Percentiles rank a stretch among this genome's conserved stretches.
Evolutionary conservation across 2,797 vertebrate species (phyloP).

Genomic region (Spinus olivaceus): DNA sequence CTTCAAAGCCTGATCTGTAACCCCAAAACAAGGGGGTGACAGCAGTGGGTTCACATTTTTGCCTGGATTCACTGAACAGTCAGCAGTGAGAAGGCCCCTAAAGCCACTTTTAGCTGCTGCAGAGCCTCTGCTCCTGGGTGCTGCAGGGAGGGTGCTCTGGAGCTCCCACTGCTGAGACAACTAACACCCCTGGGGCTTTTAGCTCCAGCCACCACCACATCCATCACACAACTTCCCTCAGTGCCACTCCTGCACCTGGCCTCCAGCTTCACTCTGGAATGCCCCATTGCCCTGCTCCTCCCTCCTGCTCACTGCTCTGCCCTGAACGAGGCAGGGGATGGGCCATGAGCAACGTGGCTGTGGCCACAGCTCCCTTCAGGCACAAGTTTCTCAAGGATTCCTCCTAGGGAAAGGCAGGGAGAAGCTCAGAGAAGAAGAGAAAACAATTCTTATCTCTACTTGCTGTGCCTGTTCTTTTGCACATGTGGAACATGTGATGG

Average conservation of each 20-base stretch:
- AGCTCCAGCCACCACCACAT: background rate
- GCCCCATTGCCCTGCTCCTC: background rate
- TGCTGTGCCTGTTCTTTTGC: no score
- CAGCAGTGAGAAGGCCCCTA: fast-evolving
- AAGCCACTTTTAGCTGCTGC: background rate
- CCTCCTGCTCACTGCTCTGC: background rate
- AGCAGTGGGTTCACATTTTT: background rate
- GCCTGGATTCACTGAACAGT: background rate
- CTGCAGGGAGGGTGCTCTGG: background rate
- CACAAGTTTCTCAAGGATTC: no score
- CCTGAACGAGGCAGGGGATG: background rate
- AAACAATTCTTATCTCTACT: no score
- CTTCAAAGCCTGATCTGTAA: background rate
- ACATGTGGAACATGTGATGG: no score
- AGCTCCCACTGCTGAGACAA: no score
- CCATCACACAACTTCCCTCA: fast-evolving
- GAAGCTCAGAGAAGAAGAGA: no score
- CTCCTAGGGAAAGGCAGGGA: no score
- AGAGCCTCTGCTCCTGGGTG: fast-evolving
- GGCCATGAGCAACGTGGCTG: fast-evolving
- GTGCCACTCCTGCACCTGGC: no score
- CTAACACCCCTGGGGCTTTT: fast-evolving
- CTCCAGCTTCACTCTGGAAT: background rate
- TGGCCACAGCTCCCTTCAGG: background rate
- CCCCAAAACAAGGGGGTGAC: background rate